Evolutionary conservation across 2,888 invertebrate species (phyloP), one percentile per base, ranked within the genome.

Genomic region (Mellilla xanthometata): DNA sequence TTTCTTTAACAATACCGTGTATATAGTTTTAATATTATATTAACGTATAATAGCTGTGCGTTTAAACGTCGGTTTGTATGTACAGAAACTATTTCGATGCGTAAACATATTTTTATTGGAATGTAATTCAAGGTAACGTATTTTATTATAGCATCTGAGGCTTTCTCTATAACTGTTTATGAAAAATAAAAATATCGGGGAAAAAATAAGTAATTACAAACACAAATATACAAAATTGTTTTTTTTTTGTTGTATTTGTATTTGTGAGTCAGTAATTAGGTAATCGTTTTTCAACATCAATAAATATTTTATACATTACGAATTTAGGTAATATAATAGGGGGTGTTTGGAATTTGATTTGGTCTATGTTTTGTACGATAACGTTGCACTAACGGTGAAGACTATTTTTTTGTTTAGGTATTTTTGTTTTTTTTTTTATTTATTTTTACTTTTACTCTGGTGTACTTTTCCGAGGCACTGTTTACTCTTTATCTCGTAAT

Each of bases 351-450:
- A 76, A 71, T 68, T 65, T 61, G 68, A 81, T 84, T 86, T 88
- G 87, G 87, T 88, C 86, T 87, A 72, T 77, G 78, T 74, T 83
- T 87, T 87, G 87, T 88, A 86, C 87, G 82, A 76, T 81, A 53
- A 69, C 62, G n/a, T 86, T 85, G 83, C 74, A 82, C 81, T 85
- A 80, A 79, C 52, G 68, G 79, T 81, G 76, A 68, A 61, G n/a
- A 60, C 63, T 74, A 62, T 70, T 62, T 60, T 58, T 39, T 49
- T 51, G n/a, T 48, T 56, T 47, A 47, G 26, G 26, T 35, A 26
- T 11, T 24, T 11, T 22, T 12, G n/a, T n/a, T n/a, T n/a, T n/a
- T n/a, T n/a, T n/a, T n/a, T n/a, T n/a, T n/a, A n/a, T n/a, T n/a
- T n/a, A n/a, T 43, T 57, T 41, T 51, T 49, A 36, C 41, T 34